Evolutionary conservation across 2,797 vertebrate species (phyloP).

Genomic region (Carapus acus): DNA sequence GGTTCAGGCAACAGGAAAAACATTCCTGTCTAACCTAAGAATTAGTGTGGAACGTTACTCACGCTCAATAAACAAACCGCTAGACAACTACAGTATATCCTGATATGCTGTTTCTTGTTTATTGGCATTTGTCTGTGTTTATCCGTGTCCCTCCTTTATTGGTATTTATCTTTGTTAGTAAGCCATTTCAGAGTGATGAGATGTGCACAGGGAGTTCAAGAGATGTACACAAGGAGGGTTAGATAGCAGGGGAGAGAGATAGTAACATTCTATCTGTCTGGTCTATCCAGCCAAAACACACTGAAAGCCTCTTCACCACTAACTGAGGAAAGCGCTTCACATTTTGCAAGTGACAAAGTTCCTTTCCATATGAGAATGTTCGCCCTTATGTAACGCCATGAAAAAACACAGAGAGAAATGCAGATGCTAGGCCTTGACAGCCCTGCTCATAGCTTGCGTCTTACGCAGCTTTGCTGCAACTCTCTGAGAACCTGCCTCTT

Average conservation of each 20-base stretch:
- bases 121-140: no score
- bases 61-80: no score
- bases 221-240: slow-evolving; percentile 17
- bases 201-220: slow-evolving; percentile 10
- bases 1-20: no score
- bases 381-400: slow-evolving; percentile 3
- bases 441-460: no score
- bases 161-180: slow-evolving; percentile 1
- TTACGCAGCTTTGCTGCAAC: neutral
- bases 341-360: slow-evolving; percentile 26
- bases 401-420: neutral
- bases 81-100: no score
- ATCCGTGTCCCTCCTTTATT: no score
- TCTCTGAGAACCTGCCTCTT: no score
- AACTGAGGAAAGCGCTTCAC: slow-evolving; percentile 3
- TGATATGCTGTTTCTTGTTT: no score
- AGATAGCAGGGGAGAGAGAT: slow-evolving; percentile 11
- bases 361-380: neutral
- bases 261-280: neutral
- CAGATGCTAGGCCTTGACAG: no score
- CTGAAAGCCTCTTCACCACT: neutral
- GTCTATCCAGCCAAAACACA: slow-evolving; percentile 6
- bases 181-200: neutral
- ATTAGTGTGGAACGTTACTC: no score
- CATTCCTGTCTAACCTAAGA: no score